Evolutionary conservation across 1,140 invertebrate species (phyloP).

Genomic region (Lineus longissimus): DNA sequence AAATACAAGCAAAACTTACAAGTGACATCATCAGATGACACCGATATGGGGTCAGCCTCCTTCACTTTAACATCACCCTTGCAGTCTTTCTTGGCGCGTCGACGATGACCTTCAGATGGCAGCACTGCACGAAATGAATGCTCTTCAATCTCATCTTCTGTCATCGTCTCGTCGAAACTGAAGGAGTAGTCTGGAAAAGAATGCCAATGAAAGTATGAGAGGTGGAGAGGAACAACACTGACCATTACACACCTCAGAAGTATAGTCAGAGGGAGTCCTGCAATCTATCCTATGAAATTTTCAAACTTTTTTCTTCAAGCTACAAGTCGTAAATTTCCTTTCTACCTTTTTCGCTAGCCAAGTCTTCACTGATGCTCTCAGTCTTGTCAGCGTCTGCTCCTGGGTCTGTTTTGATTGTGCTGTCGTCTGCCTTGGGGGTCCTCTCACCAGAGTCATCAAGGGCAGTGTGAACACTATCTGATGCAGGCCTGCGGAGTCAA

Average conservation of each 20-base stretch:
- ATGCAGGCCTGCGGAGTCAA: not conserved
- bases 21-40: slow-evolving; percentile 26
- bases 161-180: slow-evolving; percentile 42
- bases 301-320: too few relatives aligned
- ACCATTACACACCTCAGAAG: too few relatives aligned
- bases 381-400: slow-evolving; percentile 24
- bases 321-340: too few relatives aligned
- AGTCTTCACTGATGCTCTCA: slow-evolving; percentile 32
- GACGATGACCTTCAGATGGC: slow-evolving; percentile 48
- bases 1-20: too few relatives aligned
- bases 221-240: not conserved
- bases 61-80: slow-evolving; percentile 1
- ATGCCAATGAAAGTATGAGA: not conserved
- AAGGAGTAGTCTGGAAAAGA: slow-evolving; percentile 29
- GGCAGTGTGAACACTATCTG: slow-evolving; percentile 29
- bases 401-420: slow-evolving; percentile 30
- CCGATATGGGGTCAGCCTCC: slow-evolving; percentile 28
- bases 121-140: slow-evolving; percentile 41
- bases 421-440: slow-evolving; percentile 19
- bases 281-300: too few relatives aligned
- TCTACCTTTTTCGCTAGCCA: slow-evolving; percentile 21
- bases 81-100: slow-evolving; percentile 34
- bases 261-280: too few relatives aligned
- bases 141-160: slow-evolving; percentile 49
- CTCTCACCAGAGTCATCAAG: slow-evolving; percentile 22